Conservation (phyloP, 2,888 invertebrate species). For the Drosophila rubida region DNA sequence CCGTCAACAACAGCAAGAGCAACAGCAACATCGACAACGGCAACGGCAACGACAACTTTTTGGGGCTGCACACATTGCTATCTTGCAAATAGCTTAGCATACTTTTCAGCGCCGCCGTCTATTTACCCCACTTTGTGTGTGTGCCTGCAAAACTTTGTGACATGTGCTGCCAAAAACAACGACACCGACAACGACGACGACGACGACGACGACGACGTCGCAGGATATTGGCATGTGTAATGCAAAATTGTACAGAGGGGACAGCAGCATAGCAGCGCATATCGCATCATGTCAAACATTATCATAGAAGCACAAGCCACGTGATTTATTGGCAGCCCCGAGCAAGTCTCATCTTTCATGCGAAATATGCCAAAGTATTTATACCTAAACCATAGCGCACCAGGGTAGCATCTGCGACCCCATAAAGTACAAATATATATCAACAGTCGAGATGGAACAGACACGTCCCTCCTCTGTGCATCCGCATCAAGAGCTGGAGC, state of each 20-base stretch:
- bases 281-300: constrained; percentile 26
- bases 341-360: neutral
- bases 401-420: no score
- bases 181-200: neutral
- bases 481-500: no score
- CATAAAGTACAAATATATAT: no score
- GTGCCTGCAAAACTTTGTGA: constrained; percentile 4
- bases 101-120: constrained; percentile 36
- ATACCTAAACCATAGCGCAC: no score
- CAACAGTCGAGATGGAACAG: no score
- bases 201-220: neutral
- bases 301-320: constrained; percentile 10
- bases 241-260: constrained; percentile 8
- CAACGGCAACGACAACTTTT: constrained; percentile 2
- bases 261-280: neutral
- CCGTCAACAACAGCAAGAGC: neutral
- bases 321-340: constrained; percentile 5
- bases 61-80: constrained; percentile 3
- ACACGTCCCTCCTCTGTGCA: no score
- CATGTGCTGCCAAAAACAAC: constrained; percentile 9
- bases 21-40: neutral
- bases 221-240: constrained; percentile 23
- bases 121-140: constrained; percentile 15
- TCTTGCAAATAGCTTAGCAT: constrained; percentile 46
- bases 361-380: no score